These are phyloP conservation scores for Cranoglanis bouderius DNA, from an alignment of 2,113 vertebrate species.

Conservation along the genomic window DNA sequence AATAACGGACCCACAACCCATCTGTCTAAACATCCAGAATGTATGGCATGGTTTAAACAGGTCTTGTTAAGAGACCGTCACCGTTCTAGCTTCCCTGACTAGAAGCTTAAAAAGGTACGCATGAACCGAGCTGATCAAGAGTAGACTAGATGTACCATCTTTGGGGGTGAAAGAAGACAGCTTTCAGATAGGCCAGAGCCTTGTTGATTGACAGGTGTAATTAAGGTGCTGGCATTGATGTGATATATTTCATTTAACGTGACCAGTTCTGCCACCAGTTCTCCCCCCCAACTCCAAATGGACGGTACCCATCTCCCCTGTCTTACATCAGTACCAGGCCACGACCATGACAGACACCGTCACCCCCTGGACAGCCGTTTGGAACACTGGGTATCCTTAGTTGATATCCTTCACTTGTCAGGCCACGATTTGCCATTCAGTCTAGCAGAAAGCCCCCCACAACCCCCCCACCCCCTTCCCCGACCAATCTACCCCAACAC, in stretches of 20 bases:
- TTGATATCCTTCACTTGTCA: conserved; percentile 54
- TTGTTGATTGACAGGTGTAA: conserved; percentile 65
- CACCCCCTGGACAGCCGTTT: conserved; percentile 52
- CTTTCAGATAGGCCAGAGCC: conserved; percentile 46
- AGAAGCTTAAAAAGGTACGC: conserved; percentile 17
- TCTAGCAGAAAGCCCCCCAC: conserved; percentile 32
- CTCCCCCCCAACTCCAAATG: conserved; percentile 48
- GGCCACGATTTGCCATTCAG: conserved; percentile 54
- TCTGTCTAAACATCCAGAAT: conserved; percentile 39
- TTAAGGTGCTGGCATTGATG: conserved; percentile 61
- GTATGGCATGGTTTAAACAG: conserved; percentile 43
- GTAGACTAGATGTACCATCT: conserved; percentile 46
- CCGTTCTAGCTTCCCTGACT: conserved; percentile 18
- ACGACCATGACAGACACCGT: conserved; percentile 50
- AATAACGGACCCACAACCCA: conserved; percentile 24
- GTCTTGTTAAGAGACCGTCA: conserved; percentile 48
- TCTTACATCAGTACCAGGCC: conserved; percentile 39
- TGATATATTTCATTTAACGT: conserved; percentile 61
- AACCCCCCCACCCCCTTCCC: too few relatives aligned
- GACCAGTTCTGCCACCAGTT: conserved; percentile 34
- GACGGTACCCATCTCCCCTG: conserved; percentile 46
- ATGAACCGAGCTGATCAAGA: conserved; percentile 17
- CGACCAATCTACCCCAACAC: background rate
- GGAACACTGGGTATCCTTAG: conserved; percentile 57
- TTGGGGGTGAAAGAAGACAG: conserved; percentile 52